A percentile compares a stretch with the other conserved stretches of the same genome.
These are phyloP conservation scores for Xestia ashworthii DNA, from an alignment of 2,888 invertebrate genomes.

Conservation along the genomic window DNA sequence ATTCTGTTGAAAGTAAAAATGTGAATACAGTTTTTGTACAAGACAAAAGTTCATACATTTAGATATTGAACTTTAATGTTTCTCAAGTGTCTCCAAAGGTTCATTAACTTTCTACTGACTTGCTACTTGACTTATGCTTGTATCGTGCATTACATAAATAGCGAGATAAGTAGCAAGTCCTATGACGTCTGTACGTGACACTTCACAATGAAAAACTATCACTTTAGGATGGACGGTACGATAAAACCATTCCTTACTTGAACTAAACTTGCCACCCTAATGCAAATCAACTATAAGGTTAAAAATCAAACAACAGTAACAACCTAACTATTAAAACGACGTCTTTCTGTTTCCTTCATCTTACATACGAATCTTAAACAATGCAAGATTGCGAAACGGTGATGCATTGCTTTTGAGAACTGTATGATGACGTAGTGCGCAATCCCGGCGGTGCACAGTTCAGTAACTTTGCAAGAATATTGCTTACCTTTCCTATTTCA, in stretches of 20 bases:
- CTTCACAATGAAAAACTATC: not conserved
- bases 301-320: not conserved
- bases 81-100: not conserved
- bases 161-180: not conserved
- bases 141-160: not conserved
- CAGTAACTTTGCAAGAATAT: slow-evolving; percentile 44
- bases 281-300: not conserved
- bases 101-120: not conserved
- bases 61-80: too few relatives aligned
- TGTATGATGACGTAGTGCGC: slow-evolving; percentile 42
- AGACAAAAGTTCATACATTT: too few relatives aligned
- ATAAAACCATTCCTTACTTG: too few relatives aligned
- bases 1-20: too few relatives aligned
- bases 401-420: slow-evolving; percentile 31
- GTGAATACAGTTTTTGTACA: too few relatives aligned
- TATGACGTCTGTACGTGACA: too few relatives aligned
- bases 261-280: not conserved
- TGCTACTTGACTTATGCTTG: not conserved
- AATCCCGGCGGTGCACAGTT: slow-evolving; percentile 43
- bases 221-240: not conserved
- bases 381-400: slow-evolving; percentile 45
- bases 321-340: not conserved
- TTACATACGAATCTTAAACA: slow-evolving; percentile 34
- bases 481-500: slow-evolving; percentile 13
- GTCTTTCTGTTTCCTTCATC: not conserved